phyloP scores from a whole-genome alignment of 2,113 vertebrate genomes.

The Jacana jacana region DNA sequence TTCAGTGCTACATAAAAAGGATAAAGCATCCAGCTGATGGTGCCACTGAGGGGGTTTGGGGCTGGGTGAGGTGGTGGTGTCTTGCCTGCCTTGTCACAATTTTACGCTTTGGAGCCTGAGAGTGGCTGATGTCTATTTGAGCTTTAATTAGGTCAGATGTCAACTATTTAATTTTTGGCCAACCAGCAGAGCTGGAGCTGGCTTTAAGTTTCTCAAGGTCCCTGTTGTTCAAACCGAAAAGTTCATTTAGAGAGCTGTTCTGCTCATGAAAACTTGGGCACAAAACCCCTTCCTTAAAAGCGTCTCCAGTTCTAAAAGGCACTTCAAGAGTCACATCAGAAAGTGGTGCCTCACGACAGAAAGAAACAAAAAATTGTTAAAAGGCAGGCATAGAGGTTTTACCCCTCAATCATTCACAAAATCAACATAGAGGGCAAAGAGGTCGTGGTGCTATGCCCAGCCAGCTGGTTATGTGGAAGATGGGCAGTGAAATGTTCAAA shows the following conservation, averaged over 20 bases:
- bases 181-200: background rate
- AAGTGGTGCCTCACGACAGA: background rate
- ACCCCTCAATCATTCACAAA: background rate
- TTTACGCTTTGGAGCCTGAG: background rate
- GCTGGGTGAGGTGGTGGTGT: background rate
- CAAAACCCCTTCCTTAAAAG: background rate
- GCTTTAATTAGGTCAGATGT: background rate
- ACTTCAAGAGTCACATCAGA: background rate
- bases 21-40: background rate
- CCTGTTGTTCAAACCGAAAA: background rate
- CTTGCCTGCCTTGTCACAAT: background rate
- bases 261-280: background rate
- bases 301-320: background rate
- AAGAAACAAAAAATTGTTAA: background rate
- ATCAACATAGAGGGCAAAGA: background rate
- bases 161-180: background rate
- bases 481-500: background rate
- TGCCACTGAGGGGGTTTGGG: background rate
- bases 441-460: background rate
- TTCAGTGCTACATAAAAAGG: background rate
- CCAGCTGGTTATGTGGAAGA: background rate
- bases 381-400: background rate
- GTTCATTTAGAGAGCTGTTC: background rate
- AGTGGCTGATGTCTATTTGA: background rate
- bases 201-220: background rate